Conservation (phyloP, 2,113 vertebrate species). For the Ia io region DNA sequence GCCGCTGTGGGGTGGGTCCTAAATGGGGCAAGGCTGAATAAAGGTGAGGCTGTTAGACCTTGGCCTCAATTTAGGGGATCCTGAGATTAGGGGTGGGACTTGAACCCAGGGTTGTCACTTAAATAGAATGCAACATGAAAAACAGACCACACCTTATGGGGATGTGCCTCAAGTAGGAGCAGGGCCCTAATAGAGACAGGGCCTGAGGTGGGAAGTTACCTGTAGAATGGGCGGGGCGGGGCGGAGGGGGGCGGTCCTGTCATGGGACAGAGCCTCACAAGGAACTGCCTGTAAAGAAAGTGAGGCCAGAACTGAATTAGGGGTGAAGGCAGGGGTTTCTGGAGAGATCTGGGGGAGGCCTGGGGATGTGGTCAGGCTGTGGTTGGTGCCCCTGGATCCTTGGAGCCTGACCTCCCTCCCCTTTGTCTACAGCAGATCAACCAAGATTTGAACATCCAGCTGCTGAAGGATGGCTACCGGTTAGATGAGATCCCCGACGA, state of each 20-base stretch:
- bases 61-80: neutral
- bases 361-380: neutral
- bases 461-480: slow-evolving; percentile 98
- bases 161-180: neutral
- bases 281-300: neutral
- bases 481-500: slow-evolving; percentile 98
- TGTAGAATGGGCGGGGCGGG: neutral
- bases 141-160: too few relatives aligned
- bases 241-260: neutral
- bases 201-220: neutral
- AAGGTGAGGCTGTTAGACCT: neutral
- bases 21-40: neutral
- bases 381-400: neutral
- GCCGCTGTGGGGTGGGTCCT: fast-evolving
- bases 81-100: neutral
- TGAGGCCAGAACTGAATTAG: neutral
- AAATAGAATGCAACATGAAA: neutral
- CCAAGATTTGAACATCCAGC: slow-evolving; percentile 99
- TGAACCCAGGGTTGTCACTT: neutral
- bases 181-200: neutral
- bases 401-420: slow-evolving; percentile 68
- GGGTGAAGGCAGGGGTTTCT: neutral
- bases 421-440: slow-evolving; percentile 95
- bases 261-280: neutral
- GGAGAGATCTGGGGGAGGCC: neutral